Evolutionary conservation across 2,113 vertebrate genomes (phyloP), one percentile per base, ranked within the genome.

Genomic region (Perca flavescens): DNA sequence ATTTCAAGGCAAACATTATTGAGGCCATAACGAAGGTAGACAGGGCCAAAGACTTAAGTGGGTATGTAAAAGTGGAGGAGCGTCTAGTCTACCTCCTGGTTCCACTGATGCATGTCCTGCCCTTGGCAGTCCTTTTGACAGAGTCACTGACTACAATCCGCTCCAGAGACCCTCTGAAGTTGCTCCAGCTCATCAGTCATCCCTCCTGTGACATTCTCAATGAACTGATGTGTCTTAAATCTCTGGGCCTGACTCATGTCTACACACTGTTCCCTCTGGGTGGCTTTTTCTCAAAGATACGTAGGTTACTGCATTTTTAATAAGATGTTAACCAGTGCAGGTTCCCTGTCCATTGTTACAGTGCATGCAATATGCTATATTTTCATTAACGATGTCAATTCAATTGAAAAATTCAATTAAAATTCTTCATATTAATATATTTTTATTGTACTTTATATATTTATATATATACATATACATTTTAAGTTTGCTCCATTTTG

Each of bases 191-290:
- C 53, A 49, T 52, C n/a, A 88, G 5, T 13, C 0, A 69, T 4
- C 40, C 57, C 1, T 6, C 1, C 17, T 76, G 14, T 6, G 83
- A 88, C 49, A 69, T 60, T 14, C 0, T 54, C 1, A 22, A 0
- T 65, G 92, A 92, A 61, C 31, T 91, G 1, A 0, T 0, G 1
- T n/a, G 52, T 36, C 79, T 94, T 16, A 0, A 69, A 21, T 86
- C 81, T 57, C 49, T 93, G 19, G 91, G 93, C 2, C 19, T 94
- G 34, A 88, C 71, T 74, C 64, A 73, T 31, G 2, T 91, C 17
- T 92, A 88, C 46, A 74, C 40, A 25, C 0, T 2, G 1, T 77
- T 63, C 53, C 87, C 53, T 16, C 4, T 83, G 5, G 1, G n/a
- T 12, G 61, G 66, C 12, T 61, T 79, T 64, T 68, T 91, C 4